Evolutionary conservation across 2,888 invertebrate genomes (phyloP).

Genomic region (Neuroscelio doddi): DNA sequence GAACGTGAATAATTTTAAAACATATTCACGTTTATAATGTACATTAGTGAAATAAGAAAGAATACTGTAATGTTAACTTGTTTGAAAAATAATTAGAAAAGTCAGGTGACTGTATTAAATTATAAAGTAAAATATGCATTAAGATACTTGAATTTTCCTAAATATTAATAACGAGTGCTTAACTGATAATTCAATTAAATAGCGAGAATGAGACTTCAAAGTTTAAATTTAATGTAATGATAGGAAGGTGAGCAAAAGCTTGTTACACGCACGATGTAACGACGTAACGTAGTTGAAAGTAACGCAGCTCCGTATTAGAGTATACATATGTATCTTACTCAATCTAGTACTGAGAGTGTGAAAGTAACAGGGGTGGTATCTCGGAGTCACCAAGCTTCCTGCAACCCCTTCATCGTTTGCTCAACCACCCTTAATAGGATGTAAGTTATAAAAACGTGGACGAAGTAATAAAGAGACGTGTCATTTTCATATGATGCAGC

Average conservation of each 20-base stretch:
- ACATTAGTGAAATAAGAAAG: no score
- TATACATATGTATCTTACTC: constrained; percentile 20
- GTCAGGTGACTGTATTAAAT: no score
- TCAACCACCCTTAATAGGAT: constrained; percentile 43
- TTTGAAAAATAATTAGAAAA: no score
- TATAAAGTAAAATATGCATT: no score
- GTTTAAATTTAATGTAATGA: constrained; percentile 38
- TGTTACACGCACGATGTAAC: constrained; percentile 44
- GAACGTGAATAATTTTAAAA: no score
- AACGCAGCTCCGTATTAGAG: constrained; percentile 14
- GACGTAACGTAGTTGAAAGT: constrained; percentile 29
- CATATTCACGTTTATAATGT: no score
- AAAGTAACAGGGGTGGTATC: constrained; percentile 43
- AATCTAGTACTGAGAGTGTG: constrained; percentile 34
- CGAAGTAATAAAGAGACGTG: constrained; percentile 37
- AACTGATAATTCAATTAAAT: constrained; percentile 38
- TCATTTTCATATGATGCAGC: constrained; percentile 31
- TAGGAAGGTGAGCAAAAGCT: constrained; percentile 40
- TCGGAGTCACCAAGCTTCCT: constrained; percentile 33
- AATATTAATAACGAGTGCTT: constrained; percentile 38
- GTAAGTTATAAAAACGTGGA: constrained; percentile 43
- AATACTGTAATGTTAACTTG: no score
- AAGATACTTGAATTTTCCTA: constrained; percentile 8
- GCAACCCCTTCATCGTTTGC: constrained; percentile 41
- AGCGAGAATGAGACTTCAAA: constrained; percentile 38